These are phyloP conservation scores for Spheniscus mendiculus DNA, from an alignment of 2,113 vertebrate species.

Conservation along the genomic window DNA sequence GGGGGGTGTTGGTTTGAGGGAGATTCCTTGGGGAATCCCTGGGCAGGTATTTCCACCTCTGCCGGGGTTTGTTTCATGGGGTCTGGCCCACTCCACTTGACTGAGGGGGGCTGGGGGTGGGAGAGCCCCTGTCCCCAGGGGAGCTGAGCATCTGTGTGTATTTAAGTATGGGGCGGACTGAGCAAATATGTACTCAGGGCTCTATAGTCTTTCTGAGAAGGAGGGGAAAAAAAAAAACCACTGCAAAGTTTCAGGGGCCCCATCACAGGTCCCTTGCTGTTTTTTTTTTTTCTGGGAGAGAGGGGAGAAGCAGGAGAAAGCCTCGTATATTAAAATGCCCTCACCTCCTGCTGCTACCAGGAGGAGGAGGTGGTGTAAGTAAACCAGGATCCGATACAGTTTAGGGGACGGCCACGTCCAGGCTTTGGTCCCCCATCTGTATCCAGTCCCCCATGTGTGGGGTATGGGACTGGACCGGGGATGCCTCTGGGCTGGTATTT, in stretches of 20 bases:
- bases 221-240: not conserved
- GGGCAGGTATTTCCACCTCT: not conserved
- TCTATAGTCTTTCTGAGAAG: not conserved
- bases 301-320: not conserved
- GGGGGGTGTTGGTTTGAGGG: accelerated
- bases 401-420: not conserved
- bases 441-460: accelerated
- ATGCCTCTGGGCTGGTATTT: not conserved
- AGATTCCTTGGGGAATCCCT: not conserved
- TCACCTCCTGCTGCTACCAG: not conserved
- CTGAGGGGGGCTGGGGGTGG: accelerated
- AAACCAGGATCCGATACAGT: accelerated
- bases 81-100: accelerated
- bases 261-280: accelerated
- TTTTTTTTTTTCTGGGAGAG: not conserved
- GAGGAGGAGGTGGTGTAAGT: not conserved
- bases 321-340: not conserved
- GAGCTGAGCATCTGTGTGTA: not conserved
- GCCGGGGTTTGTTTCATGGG: not conserved
- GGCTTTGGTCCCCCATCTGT: accelerated
- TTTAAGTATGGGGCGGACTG: not conserved
- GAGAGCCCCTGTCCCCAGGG: not conserved
- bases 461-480: accelerated
- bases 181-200: not conserved
- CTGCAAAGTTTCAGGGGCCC: not conserved